A percentile compares a stretch with the other conserved stretches of the same genome.
Evolutionary conservation across 2,888 invertebrate species (phyloP).

Genomic region (Apomyelois bistriatella): DNA sequence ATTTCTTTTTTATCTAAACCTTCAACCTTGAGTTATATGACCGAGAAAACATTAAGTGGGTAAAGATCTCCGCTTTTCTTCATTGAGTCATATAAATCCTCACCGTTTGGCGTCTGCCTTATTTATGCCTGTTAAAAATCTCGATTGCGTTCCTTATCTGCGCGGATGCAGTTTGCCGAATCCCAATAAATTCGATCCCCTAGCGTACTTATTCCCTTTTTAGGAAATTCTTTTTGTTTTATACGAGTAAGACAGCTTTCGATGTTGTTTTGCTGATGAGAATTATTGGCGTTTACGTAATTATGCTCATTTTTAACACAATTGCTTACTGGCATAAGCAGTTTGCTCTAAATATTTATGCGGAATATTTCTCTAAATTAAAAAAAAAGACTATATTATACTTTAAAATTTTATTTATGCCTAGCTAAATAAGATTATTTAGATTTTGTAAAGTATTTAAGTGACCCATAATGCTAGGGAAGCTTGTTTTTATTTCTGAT

Average conservation of each 20-base stretch:
- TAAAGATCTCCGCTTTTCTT: constrained; percentile 22
- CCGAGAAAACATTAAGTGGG: not conserved
- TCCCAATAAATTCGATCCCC: constrained; percentile 20
- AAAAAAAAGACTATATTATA: no score
- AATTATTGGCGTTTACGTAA: not conserved
- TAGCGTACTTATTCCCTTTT: constrained; percentile 9
- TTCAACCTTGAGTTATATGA: not conserved
- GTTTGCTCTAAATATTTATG: no score
- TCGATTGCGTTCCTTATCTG: constrained; percentile 26
- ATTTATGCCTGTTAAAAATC: constrained; percentile 37
- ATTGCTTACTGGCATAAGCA: no score
- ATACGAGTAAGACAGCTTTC: not conserved
- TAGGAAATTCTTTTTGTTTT: constrained; percentile 11
- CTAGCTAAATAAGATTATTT: no score
- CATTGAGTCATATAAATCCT: constrained; percentile 39
- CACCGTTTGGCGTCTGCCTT: constrained; percentile 28
- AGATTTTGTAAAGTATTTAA: no score
- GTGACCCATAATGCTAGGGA: no score
- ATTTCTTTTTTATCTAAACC: not conserved
- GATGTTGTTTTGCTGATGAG: not conserved
- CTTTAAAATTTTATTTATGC: no score
- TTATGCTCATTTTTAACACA: not conserved
- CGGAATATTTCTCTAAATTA: no score
- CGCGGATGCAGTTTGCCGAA: constrained; percentile 18
- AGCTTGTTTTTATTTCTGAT: no score